phyloP scores from a whole-genome alignment of 2,113 vertebrate species.

The Grammomys dolichurus region DNA sequence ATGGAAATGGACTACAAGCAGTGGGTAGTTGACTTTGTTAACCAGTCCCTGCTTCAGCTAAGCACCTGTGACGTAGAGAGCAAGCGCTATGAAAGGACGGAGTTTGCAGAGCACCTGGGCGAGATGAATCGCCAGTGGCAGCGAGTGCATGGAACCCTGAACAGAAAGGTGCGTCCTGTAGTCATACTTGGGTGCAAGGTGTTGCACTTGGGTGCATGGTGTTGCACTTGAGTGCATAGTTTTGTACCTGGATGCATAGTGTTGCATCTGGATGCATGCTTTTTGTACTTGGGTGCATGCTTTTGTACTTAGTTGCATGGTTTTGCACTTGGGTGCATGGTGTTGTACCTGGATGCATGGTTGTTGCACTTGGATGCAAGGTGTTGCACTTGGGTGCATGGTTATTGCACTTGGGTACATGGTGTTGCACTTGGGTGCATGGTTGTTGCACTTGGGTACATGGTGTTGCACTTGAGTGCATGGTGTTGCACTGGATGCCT shows the following conservation, averaged over 20 bases:
- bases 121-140: slow-evolving; percentile 91
- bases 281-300: neutral
- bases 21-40: slow-evolving; percentile 91
- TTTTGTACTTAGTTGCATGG: neutral
- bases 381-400: neutral
- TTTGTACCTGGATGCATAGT: neutral
- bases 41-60: slow-evolving; percentile 90
- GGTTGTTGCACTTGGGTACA: neutral
- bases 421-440: neutral
- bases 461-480: fast-evolving
- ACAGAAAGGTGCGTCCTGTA: slow-evolving; percentile 87
- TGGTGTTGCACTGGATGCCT: too few relatives aligned
- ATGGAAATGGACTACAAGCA: slow-evolving; percentile 90
- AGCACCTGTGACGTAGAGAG: slow-evolving; percentile 88
- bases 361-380: neutral
- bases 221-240: fast-evolving
- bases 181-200: neutral
- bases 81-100: slow-evolving; percentile 89
- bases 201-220: neutral
- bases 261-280: neutral
- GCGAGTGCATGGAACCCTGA: slow-evolving; percentile 86
- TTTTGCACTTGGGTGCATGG: too few relatives aligned
- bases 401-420: too few relatives aligned
- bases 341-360: too few relatives aligned
- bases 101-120: slow-evolving; percentile 93